phyloP scores from a whole-genome alignment of 2,888 invertebrate species.

The Auanema sp. region DNA sequence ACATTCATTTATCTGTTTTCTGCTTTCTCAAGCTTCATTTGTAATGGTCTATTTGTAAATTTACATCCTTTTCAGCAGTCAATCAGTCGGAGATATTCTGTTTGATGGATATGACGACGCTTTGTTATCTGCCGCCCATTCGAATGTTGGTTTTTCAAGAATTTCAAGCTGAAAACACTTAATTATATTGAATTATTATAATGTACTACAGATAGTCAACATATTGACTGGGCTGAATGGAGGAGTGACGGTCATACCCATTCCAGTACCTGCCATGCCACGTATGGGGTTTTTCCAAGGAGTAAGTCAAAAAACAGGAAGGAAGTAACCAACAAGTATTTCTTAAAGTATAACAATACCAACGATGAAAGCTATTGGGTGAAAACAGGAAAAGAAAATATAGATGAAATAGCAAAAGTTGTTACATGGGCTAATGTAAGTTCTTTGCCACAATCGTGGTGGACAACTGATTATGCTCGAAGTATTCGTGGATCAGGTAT shows the following conservation, averaged over 20 bases:
- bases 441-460: conserved; percentile 49
- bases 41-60: conserved; percentile 1
- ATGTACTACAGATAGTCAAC: conserved; percentile 23
- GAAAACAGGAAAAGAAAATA: conserved; percentile 50
- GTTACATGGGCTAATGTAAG: conserved; percentile 41
- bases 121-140: conserved; percentile 50
- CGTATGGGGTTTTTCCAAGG: conserved; percentile 53
- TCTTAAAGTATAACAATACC: conserved; percentile 56
- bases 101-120: conserved; percentile 58
- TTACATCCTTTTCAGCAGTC: conserved; percentile 30
- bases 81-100: conserved; percentile 48
- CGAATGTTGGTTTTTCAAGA: conserved; percentile 18
- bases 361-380: conserved; percentile 55
- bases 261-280: conserved; percentile 53
- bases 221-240: conserved; percentile 32
- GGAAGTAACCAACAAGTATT: neutral
- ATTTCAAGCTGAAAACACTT: neutral
- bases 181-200: conserved; percentile 1
- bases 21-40: neutral
- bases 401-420: conserved; percentile 44
- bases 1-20: conserved; percentile 12
- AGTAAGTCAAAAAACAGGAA: conserved; percentile 20
- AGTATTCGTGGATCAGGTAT: conserved; percentile 52
- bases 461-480: conserved; percentile 40
- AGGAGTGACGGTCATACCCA: conserved; percentile 46